phyloP scores from a whole-genome alignment of 2,888 invertebrate species.

The Apoda limacodes region DNA sequence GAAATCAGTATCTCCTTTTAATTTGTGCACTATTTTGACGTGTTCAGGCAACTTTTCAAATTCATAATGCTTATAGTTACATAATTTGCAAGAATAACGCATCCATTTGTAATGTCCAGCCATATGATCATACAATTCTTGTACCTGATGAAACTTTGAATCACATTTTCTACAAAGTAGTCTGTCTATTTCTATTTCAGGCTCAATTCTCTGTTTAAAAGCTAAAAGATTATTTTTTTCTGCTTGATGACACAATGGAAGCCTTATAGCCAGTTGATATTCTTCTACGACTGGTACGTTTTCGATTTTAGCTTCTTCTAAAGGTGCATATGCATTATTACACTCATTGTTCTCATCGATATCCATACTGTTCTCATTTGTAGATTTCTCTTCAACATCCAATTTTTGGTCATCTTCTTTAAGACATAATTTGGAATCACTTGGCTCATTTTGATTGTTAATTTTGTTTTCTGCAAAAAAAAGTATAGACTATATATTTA shows the following conservation, averaged over 20 bases:
- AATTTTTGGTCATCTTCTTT: too few species aligned
- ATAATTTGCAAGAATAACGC: slow-evolving; percentile 80
- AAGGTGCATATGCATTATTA: too few species aligned
- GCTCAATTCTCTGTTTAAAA: slow-evolving; percentile 40
- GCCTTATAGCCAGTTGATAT: slow-evolving; percentile 25
- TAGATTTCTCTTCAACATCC: too few species aligned
- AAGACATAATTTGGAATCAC: too few species aligned
- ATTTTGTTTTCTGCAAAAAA: too few species aligned
- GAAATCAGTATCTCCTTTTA: slow-evolving; percentile 66
- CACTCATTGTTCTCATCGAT: too few species aligned
- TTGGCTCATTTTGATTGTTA: too few species aligned
- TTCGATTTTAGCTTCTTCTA: too few species aligned
- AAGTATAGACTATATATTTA: too few species aligned
- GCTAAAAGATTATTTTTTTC: slow-evolving; percentile 51
- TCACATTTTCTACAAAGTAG: slow-evolving; percentile 67
- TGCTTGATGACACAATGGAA: slow-evolving; percentile 44
- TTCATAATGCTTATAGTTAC: slow-evolving; percentile 76
- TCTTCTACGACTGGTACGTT: too few species aligned
- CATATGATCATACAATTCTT: slow-evolving; percentile 72
- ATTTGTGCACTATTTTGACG: slow-evolving; percentile 71
- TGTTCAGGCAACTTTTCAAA: slow-evolving; percentile 76
- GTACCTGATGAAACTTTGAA: slow-evolving; percentile 49
- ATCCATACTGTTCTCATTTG: too few species aligned
- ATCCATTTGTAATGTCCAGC: slow-evolving; percentile 77
- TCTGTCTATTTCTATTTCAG: slow-evolving; percentile 47